Evolutionary conservation across 2,888 invertebrate genomes (phyloP).

Genomic region (Aphodius sticticus): DNA sequence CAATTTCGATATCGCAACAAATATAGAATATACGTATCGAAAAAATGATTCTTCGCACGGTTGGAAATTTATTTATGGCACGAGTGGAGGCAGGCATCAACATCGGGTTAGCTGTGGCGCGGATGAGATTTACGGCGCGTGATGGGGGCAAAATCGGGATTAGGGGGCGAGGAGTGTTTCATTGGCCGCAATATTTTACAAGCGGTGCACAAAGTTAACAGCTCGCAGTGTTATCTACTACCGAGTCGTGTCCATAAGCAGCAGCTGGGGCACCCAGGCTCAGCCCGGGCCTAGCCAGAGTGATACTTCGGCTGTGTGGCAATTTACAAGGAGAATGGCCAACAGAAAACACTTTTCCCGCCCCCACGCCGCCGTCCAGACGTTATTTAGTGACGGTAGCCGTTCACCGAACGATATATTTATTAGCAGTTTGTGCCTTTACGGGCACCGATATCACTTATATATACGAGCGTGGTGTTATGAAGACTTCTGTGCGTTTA

Average conservation of each 20-base stretch:
- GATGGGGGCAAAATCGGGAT: slow-evolving; percentile 4
- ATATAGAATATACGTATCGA: background rate
- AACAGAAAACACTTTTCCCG: background rate
- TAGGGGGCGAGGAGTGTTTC: slow-evolving; percentile 4
- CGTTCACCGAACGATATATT: background rate
- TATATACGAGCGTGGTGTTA: background rate
- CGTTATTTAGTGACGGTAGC: background rate
- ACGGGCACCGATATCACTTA: background rate
- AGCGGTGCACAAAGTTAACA: slow-evolving; percentile 4
- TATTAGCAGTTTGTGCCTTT: background rate
- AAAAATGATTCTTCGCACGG: background rate
- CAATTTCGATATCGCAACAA: background rate
- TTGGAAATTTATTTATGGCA: background rate
- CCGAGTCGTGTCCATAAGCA: background rate
- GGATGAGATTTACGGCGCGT: background rate
- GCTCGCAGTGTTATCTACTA: background rate
- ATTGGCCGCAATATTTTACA: slow-evolving; percentile 4
- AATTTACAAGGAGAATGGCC: background rate
- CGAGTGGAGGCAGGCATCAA: background rate
- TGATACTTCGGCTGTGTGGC: background rate
- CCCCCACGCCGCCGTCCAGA: background rate
- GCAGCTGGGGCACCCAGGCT: background rate
- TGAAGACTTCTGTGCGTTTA: background rate
- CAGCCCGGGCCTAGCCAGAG: background rate
- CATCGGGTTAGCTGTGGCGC: background rate